A percentile compares a stretch with the other conserved stretches of the same genome.
Conservation (phyloP, 2,888 invertebrate genomes). For the Cantharis flavilabris region DNA sequence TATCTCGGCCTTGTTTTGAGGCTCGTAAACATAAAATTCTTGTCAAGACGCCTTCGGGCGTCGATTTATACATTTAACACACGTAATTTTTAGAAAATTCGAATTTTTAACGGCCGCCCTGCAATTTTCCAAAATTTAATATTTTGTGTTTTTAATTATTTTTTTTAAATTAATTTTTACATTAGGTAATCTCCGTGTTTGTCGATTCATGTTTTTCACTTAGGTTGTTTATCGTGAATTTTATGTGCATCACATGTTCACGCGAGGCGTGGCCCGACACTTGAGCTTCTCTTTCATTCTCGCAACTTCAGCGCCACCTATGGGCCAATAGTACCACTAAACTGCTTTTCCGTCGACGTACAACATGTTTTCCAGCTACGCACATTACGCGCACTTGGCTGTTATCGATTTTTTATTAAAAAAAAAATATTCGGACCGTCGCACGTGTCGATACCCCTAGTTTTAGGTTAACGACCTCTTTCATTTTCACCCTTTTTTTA, state of each 20-base stretch:
- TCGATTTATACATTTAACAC: neutral
- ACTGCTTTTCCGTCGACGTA: neutral
- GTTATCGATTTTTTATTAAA: neutral
- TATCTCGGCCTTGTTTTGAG: conserved; percentile 12
- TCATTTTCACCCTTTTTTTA: neutral
- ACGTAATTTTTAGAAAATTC: neutral
- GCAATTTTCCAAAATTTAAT: neutral
- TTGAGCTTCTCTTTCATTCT: neutral
- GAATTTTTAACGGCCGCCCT: neutral
- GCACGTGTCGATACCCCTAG: neutral
- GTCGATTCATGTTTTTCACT: neutral
- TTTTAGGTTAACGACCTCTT: neutral
- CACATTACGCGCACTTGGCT: neutral
- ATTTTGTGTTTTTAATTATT: neutral
- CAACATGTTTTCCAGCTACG: neutral
- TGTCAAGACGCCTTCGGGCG: neutral
- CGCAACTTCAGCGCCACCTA: neutral
- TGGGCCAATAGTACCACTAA: neutral
- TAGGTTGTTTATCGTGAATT: neutral
- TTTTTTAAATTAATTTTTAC: neutral
- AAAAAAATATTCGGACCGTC: neutral
- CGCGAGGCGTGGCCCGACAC: neutral
- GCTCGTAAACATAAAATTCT: conserved; percentile 21
- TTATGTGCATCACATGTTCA: neutral
- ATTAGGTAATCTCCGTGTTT: neutral